Percentiles rank a stretch among this genome's conserved stretches.
Evolutionary conservation across 2,797 vertebrate species (phyloP).

Genomic region (Melopsittacus undulatus): DNA sequence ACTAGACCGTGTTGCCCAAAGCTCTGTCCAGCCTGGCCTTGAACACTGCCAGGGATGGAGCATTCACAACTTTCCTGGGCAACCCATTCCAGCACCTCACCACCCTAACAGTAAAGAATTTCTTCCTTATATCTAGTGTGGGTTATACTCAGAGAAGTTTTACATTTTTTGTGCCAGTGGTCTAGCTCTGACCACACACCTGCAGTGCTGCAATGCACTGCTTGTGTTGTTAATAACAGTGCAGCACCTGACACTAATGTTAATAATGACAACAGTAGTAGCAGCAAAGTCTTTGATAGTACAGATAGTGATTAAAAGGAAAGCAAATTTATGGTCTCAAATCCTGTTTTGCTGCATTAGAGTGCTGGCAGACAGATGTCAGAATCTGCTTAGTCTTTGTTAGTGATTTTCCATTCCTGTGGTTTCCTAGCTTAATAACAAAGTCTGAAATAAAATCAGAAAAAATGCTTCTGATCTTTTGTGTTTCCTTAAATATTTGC

Average conservation of each 20-base stretch:
- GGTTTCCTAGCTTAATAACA: background rate
- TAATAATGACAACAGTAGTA: background rate
- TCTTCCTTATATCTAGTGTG: background rate
- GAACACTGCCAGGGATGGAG: background rate
- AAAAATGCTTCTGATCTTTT: accelerated
- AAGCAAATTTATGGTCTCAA: background rate
- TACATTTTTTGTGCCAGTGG: background rate
- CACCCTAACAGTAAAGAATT: background rate
- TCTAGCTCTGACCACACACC: background rate
- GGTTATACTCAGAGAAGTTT: background rate
- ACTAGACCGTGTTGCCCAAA: background rate
- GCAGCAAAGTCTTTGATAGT: background rate
- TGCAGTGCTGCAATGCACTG: background rate
- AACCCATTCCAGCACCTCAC: background rate
- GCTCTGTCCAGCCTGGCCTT: background rate
- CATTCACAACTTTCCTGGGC: background rate
- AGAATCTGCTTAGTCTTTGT: background rate
- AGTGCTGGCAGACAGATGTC: background rate
- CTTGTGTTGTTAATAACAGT: background rate
- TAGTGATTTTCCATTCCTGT: background rate
- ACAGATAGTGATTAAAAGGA: background rate
- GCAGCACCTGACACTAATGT: background rate
- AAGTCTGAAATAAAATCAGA: background rate
- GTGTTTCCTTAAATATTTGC: background rate
- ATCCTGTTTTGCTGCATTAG: background rate